These are phyloP conservation scores for Trichomalopsis sarcophagae DNA, from an alignment of 1,140 invertebrate genomes.

Conservation along the genomic window DNA sequence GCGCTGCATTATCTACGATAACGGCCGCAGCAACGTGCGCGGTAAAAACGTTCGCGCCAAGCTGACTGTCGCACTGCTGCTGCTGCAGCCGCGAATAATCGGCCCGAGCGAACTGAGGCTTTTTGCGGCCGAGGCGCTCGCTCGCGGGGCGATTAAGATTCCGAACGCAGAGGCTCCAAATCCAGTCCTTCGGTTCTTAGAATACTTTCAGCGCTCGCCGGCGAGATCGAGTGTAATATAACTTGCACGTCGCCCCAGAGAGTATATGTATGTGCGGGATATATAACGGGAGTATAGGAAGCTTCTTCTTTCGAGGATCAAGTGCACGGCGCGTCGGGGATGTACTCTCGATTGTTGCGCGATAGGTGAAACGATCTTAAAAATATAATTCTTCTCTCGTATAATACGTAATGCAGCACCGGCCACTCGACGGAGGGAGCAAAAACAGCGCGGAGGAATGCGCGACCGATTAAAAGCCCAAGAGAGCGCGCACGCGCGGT, in stretches of 20 bases:
- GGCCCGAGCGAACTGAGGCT: neutral
- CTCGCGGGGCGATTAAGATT: slow-evolving; percentile 39
- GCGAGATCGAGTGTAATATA: neutral
- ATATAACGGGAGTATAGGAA: neutral
- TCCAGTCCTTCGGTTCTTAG: slow-evolving; percentile 45
- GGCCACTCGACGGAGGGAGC: neutral
- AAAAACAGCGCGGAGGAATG: slow-evolving; percentile 9
- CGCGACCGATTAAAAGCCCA: slow-evolving; percentile 26
- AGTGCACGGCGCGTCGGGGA: too few species aligned
- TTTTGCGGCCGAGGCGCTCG: slow-evolving; percentile 16
- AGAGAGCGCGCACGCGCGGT: neutral
- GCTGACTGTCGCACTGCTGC: neutral
- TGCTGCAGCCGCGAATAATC: slow-evolving; percentile 24
- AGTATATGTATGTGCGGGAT: neutral
- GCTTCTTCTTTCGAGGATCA: too few species aligned
- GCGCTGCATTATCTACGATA: slow-evolving; percentile 29
- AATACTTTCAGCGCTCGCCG: slow-evolving; percentile 30
- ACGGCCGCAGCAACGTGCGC: neutral
- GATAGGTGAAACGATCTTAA: too few species aligned
- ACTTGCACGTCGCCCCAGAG: neutral
- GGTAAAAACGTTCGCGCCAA: slow-evolving; percentile 12
- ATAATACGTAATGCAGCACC: too few species aligned
- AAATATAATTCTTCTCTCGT: too few species aligned
- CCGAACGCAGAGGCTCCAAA: slow-evolving; percentile 11
- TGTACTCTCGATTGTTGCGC: too few species aligned